Conservation (phyloP, 2,113 vertebrate species). For the Danionella cerebrum region DNA sequence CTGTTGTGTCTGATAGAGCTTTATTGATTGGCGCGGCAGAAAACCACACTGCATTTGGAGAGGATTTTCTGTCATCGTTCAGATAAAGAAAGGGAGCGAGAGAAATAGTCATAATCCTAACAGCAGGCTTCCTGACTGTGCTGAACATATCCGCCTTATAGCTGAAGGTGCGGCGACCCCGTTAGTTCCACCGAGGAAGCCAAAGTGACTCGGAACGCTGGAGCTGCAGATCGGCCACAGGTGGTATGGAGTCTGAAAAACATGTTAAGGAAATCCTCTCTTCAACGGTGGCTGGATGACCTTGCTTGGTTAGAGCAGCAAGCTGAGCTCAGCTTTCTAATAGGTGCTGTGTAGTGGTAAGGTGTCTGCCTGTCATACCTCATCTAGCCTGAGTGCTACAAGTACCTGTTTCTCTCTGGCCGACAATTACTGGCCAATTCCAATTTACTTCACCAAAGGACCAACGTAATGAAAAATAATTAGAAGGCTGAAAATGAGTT, state of each 20-base stretch:
- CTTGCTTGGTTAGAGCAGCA: conserved; percentile 71
- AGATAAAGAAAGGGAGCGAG: conserved; percentile 38
- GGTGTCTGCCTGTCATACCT: conserved; percentile 97
- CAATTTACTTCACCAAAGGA: conserved; percentile 87
- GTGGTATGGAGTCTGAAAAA: conserved; percentile 41
- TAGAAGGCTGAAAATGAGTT: conserved; percentile 98
- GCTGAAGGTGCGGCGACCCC: conserved; percentile 41
- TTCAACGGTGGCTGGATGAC: conserved; percentile 59
- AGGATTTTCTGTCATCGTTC: conserved; percentile 50
- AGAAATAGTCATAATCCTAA: conserved; percentile 46
- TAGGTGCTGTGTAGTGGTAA: conserved; percentile 80
- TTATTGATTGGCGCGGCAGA: conserved; percentile 56
- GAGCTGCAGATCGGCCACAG: conserved; percentile 45
- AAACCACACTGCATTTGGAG: conserved; percentile 45
- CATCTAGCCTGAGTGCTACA: conserved; percentile 92
- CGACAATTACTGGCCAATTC: conserved; percentile 97
- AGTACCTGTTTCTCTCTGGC: conserved; percentile 80
- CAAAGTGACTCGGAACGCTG: conserved; percentile 43
- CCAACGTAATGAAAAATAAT: conserved; percentile 99
- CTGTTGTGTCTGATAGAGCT: conserved; percentile 34
- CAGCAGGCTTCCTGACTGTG: conserved; percentile 52
- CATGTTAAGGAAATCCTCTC: neutral
- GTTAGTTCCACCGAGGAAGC: conserved; percentile 35
- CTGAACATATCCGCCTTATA: conserved; percentile 54
- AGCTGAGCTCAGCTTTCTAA: conserved; percentile 77